Evolutionary conservation across 37 sponge, comb jelly and placozoan genomes (phyloP).

Genomic region (Tethya wilhelma): DNA sequence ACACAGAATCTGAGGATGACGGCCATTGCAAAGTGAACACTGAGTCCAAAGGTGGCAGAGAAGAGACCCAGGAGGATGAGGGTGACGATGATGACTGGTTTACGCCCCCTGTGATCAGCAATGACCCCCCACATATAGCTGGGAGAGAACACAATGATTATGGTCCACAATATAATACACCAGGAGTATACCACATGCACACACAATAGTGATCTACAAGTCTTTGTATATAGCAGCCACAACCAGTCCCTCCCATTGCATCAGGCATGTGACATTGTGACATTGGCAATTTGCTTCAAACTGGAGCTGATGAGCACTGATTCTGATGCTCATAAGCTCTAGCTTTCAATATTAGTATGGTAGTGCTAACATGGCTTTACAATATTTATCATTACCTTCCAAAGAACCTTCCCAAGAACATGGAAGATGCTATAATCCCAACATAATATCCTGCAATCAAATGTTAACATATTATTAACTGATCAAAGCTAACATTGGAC

Average conservation of each 20-base stretch:
- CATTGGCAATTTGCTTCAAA: too few species aligned
- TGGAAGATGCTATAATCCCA: constrained; percentile 70
- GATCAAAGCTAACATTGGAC: too few species aligned
- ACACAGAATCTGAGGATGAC: constrained; percentile 65
- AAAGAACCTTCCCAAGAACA: constrained; percentile 82
- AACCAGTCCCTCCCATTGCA: too few species aligned
- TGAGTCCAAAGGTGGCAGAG: constrained; percentile 72
- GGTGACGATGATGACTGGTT: constrained; percentile 63
- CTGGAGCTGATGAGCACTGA: too few species aligned
- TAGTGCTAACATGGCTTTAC: not conserved
- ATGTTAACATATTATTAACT: too few species aligned
- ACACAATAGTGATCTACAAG: too few species aligned
- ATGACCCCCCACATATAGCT: constrained; percentile 88
- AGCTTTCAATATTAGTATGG: too few species aligned
- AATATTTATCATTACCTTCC: constrained; percentile 54
- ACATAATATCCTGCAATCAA: constrained; percentile 65
- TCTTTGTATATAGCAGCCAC: too few species aligned
- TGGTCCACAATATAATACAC: too few species aligned
- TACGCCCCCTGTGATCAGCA: constrained; percentile 73
- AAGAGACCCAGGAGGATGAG: constrained; percentile 35
- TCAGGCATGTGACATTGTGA: too few species aligned
- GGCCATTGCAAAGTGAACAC: constrained; percentile 69
- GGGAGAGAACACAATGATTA: not conserved
- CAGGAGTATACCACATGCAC: too few species aligned
- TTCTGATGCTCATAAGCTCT: too few species aligned